Conservation (phyloP, 2,113 vertebrate species). For the Proteles cristata region DNA sequence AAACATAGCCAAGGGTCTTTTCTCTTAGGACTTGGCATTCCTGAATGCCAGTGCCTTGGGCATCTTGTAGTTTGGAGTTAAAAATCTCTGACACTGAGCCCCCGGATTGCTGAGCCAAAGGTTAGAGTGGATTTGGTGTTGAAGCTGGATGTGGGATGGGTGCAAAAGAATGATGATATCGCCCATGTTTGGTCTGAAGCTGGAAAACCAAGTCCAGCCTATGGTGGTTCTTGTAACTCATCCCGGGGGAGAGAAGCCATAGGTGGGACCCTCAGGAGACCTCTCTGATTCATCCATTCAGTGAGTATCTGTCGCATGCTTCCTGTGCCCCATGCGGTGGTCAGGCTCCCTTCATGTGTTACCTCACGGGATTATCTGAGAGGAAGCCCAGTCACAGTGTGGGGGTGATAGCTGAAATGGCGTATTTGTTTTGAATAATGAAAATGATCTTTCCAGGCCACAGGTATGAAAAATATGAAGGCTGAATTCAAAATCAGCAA, state of each 20-base stretch:
- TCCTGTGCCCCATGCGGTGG: fast-evolving
- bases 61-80: neutral
- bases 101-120: neutral
- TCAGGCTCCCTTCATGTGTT: neutral
- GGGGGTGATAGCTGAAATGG: neutral
- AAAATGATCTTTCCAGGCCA: neutral
- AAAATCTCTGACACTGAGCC: neutral
- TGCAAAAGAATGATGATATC: neutral
- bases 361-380: neutral
- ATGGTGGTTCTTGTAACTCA: neutral
- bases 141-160: neutral
- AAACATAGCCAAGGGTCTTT: neutral
- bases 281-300: neutral
- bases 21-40: neutral
- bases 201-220: neutral
- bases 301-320: fast-evolving
- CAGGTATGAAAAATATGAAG: too few relatives aligned
- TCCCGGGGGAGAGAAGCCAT: neutral
- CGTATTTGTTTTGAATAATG: neutral
- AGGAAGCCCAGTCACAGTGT: neutral
- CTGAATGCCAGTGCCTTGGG: neutral
- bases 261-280: too few relatives aligned
- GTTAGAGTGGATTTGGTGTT: neutral
- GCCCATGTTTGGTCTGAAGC: neutral
- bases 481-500: neutral